Evolutionary conservation across 1,140 invertebrate genomes (phyloP).

Genomic region (Drosophila ogumai): DNA sequence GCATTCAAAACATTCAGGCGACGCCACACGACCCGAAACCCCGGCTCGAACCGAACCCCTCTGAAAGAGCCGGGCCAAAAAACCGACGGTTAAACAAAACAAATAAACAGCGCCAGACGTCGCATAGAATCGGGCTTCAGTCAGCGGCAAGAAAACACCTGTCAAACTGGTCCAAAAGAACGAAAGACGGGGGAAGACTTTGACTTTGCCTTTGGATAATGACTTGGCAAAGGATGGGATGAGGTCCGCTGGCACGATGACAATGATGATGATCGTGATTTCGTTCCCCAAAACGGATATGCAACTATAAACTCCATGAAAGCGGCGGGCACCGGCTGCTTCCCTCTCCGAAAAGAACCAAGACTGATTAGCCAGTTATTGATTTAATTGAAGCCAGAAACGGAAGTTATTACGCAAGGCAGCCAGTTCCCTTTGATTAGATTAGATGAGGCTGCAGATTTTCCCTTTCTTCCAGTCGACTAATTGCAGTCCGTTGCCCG

Average conservation of each 20-base stretch:
- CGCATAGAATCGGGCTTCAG: constrained; percentile 80
- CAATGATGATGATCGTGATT: constrained; percentile 49
- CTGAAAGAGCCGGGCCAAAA: constrained; percentile 23
- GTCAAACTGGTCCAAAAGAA: constrained; percentile 78
- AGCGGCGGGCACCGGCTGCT: constrained; percentile 8
- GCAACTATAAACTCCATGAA: constrained; percentile 32
- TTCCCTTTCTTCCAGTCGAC: constrained; percentile 35
- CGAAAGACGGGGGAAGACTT: constrained; percentile 4
- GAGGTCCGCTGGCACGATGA: constrained; percentile 28
- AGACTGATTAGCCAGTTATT: constrained; percentile 70
- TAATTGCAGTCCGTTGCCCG: constrained; percentile 50
- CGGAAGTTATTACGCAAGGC: constrained; percentile 74
- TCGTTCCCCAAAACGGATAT: constrained; percentile 61
- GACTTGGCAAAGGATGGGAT: constrained; percentile 67
- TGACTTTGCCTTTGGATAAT: constrained; percentile 53
- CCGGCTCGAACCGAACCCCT: constrained; percentile 45
- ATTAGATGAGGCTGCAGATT: constrained; percentile 75
- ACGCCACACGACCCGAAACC: constrained; percentile 69
- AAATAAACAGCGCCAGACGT: constrained; percentile 63
- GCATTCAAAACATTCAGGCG: constrained; percentile 65
- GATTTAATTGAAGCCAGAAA: constrained; percentile 73
- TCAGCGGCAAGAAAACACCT: constrained; percentile 81
- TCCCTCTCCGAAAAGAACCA: constrained; percentile 6
- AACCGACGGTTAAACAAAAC: constrained; percentile 44
- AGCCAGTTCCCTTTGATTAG: constrained; percentile 59